phyloP scores from a whole-genome alignment of 2,888 invertebrate genomes.

The Ametastegia equiseti region DNA sequence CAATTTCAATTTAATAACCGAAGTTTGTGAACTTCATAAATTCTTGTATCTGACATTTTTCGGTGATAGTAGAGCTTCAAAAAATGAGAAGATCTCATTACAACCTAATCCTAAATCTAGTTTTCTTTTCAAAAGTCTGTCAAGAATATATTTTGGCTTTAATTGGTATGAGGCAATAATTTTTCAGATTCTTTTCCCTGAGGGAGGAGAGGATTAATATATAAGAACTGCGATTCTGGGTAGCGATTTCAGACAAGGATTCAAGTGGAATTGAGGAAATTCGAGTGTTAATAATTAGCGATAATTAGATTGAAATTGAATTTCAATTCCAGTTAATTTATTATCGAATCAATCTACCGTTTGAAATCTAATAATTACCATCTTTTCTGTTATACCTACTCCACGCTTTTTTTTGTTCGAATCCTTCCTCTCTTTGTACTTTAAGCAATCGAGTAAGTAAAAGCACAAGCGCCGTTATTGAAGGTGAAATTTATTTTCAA shows the following conservation, averaged over 20 bases:
- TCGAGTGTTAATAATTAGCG: conserved; percentile 6
- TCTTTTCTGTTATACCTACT: neutral
- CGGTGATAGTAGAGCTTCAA: too few relatives aligned
- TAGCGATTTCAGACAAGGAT: neutral
- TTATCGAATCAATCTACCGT: conserved; percentile 10
- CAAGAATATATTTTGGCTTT: too few relatives aligned
- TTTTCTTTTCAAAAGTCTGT: too few relatives aligned
- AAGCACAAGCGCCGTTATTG: neutral
- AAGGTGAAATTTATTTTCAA: neutral
- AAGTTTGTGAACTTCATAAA: too few relatives aligned
- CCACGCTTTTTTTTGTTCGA: neutral
- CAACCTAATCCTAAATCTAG: too few relatives aligned
- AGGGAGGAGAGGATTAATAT: neutral
- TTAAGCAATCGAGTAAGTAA: neutral
- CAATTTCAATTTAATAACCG: too few relatives aligned
- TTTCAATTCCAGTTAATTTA: conserved; percentile 20
- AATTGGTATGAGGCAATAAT: too few relatives aligned
- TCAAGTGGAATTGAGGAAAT: neutral
- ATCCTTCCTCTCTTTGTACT: neutral
- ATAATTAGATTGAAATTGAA: conserved; percentile 11
- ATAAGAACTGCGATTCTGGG: neutral
- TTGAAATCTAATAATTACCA: conserved; percentile 38
- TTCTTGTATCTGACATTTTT: too few relatives aligned
- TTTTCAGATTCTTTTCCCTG: neutral
- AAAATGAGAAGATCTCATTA: too few relatives aligned